These are phyloP conservation scores for Bettongia penicillata DNA, from an alignment of 2,113 vertebrate species.

Conservation along the genomic window DNA sequence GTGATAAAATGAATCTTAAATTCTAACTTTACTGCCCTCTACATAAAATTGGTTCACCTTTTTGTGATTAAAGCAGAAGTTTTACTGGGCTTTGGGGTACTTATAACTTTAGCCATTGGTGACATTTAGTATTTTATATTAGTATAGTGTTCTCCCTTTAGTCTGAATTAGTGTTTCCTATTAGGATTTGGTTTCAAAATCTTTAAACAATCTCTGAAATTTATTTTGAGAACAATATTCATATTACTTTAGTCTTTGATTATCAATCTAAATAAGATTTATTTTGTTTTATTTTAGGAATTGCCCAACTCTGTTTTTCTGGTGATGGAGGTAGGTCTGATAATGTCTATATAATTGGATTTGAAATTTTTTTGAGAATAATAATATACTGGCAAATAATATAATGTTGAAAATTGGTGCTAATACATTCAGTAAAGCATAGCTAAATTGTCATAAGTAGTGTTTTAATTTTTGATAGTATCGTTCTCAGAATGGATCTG, in stretches of 20 bases:
- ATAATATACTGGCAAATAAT: constrained; percentile 1
- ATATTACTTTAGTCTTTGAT: constrained; percentile 19
- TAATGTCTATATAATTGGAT: constrained; percentile 60
- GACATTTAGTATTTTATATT: too few species aligned
- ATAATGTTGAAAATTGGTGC: constrained; percentile 54
- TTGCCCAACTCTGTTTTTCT: constrained; percentile 95
- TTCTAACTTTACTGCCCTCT: background rate
- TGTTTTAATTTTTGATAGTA: background rate
- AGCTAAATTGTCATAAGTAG: constrained; percentile 53
- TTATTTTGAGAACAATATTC: constrained; percentile 26
- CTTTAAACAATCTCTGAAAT: background rate
- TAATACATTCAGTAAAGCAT: constrained; percentile 43
- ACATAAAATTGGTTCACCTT: too few species aligned
- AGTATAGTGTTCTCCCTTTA: background rate
- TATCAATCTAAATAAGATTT: constrained; percentile 60
- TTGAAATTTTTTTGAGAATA: constrained; percentile 50
- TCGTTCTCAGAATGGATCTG: constrained; percentile 26
- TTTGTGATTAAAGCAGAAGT: background rate
- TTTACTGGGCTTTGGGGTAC: constrained; percentile 17
- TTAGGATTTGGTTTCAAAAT: background rate
- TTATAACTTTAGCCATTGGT: background rate
- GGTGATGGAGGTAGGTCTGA: constrained; percentile 94
- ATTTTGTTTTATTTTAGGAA: constrained; percentile 89
- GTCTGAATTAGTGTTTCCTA: background rate
- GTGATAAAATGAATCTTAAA: background rate